Evolutionary conservation across 2,888 invertebrate species (phyloP).

Genomic region (Coleophora flavipennella): DNA sequence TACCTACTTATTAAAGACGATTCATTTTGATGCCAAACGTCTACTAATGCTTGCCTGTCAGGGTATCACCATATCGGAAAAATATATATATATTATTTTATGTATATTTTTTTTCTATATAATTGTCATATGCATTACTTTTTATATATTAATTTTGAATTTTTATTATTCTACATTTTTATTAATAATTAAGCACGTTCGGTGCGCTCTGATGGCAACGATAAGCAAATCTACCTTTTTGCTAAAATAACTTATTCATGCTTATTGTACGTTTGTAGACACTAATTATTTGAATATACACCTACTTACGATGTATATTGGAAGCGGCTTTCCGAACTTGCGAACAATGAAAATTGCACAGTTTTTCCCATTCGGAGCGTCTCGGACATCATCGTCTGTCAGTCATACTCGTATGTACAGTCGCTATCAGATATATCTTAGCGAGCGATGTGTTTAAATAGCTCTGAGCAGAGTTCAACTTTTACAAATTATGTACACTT

Average conservation of each 20-base stretch:
- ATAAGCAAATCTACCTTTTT: neutral
- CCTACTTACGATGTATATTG: too few species aligned
- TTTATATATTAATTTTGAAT: constrained; percentile 73
- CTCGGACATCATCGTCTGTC: too few species aligned
- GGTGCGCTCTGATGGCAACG: constrained; percentile 29
- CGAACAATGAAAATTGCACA: too few species aligned
- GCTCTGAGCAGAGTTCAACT: too few species aligned
- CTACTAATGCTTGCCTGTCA: constrained; percentile 78
- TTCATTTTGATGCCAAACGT: constrained; percentile 67
- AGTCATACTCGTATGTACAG: too few species aligned
- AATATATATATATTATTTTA: constrained; percentile 70
- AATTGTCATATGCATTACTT: constrained; percentile 71
- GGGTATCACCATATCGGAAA: constrained; percentile 80
- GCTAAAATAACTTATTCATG: neutral
- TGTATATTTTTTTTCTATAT: constrained; percentile 67
- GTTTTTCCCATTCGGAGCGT: too few species aligned
- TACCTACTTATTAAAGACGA: constrained; percentile 35
- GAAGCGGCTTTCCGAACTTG: too few species aligned
- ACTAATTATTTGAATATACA: too few species aligned
- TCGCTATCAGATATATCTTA: too few species aligned
- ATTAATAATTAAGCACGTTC: constrained; percentile 62
- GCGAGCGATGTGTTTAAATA: too few species aligned
- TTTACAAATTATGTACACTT: too few species aligned
- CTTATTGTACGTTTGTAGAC: too few species aligned
- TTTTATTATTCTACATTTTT: constrained; percentile 60